A percentile compares a stretch with the other conserved stretches of the same genome.
These are phyloP conservation scores for Panopea generosa DNA, from an alignment of 2,888 invertebrate species.

Conservation along the genomic window DNA sequence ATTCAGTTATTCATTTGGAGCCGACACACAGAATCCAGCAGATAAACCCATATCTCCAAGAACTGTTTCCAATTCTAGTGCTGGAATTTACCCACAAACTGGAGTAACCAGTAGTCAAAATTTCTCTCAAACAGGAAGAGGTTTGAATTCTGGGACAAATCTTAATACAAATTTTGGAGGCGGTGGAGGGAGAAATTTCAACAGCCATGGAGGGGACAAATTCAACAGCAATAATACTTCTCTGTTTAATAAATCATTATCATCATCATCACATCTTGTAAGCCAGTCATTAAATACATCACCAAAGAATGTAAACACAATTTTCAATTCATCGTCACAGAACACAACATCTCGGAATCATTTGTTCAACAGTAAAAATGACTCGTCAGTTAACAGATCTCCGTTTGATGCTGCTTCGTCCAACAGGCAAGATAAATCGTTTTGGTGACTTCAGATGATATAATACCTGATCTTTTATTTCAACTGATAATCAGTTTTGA, in stretches of 20 bases:
- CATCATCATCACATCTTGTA: slow-evolving; percentile 1
- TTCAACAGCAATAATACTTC: slow-evolving; percentile 20
- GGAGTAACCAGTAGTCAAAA: neutral
- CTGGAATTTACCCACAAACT: slow-evolving; percentile 32
- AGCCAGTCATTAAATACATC: slow-evolving; percentile 6
- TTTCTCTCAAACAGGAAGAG: slow-evolving; percentile 17
- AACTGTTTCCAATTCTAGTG: slow-evolving; percentile 48
- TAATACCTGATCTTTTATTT: too few relatives aligned
- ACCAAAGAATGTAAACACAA: slow-evolving; percentile 10
- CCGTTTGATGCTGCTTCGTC: slow-evolving; percentile 7
- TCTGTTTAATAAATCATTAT: slow-evolving; percentile 30
- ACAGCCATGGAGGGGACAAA: slow-evolving; percentile 30
- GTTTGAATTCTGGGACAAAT: slow-evolving; percentile 35
- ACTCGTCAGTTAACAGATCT: slow-evolving; percentile 6
- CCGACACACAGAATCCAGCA: slow-evolving; percentile 10
- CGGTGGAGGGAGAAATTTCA: slow-evolving; percentile 4
- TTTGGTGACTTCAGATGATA: slow-evolving; percentile 34
- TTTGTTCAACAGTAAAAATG: slow-evolving; percentile 10
- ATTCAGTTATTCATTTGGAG: slow-evolving; percentile 53
- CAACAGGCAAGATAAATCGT: slow-evolving; percentile 17
- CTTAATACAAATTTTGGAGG: slow-evolving; percentile 2
- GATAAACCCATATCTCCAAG: slow-evolving; percentile 48
- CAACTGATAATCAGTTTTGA: too few relatives aligned
- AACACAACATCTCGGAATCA: neutral
- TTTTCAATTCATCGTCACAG: slow-evolving; percentile 8